A percentile compares a stretch with the other conserved stretches of the same genome.
Conservation (phyloP, 2,113 vertebrate genomes). For the Platichthys flesus region DNA sequence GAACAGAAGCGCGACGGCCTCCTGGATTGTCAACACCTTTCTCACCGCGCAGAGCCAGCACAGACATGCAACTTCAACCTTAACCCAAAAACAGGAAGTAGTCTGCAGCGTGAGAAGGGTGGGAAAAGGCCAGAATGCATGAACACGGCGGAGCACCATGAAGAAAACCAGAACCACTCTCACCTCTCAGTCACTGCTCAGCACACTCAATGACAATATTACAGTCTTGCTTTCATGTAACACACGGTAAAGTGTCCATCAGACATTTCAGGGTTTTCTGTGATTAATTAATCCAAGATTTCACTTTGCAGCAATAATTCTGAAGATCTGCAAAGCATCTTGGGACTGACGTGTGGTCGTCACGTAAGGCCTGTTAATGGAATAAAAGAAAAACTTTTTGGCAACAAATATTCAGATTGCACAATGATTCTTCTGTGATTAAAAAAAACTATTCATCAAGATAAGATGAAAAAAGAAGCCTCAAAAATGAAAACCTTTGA, state of each 20-base stretch:
- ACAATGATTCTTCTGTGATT: neutral
- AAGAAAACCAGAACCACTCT: neutral
- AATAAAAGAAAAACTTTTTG: constrained; percentile 23
- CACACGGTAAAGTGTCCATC: neutral
- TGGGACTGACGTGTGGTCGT: constrained; percentile 6
- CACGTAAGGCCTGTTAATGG: neutral
- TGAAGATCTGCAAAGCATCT: constrained; percentile 1
- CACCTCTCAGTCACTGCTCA: neutral
- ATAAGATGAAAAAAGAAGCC: neutral
- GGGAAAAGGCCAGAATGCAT: neutral
- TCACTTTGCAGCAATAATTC: constrained; percentile 1
- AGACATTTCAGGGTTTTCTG: neutral
- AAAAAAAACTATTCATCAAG: neutral
- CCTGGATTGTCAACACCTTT: constrained; percentile 59
- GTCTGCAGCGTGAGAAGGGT: constrained; percentile 8
- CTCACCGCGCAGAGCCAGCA: constrained; percentile 1
- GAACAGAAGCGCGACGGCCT: constrained; percentile 18
- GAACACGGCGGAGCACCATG: neutral
- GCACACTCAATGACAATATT: neutral
- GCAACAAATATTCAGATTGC: constrained; percentile 21
- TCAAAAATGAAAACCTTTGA: neutral
- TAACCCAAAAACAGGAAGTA: constrained; percentile 1
- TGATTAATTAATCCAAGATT: neutral
- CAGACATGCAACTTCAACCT: neutral
- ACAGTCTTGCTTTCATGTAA: neutral